These are phyloP conservation scores for Mesembrinibis cayennensis DNA, from an alignment of 2,113 vertebrate species.

Conservation along the genomic window DNA sequence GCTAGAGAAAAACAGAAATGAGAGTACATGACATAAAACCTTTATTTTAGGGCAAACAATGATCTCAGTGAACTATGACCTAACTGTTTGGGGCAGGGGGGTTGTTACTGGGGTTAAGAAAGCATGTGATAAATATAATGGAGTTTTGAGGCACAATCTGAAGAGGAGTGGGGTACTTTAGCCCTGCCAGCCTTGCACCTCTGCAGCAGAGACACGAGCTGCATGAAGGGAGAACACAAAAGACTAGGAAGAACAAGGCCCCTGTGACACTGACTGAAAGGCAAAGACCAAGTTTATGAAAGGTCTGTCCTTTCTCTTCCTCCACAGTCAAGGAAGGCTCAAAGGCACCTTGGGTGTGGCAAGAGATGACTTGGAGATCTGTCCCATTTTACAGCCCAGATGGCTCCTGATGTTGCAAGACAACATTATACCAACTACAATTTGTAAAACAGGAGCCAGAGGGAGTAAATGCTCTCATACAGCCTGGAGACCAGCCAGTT, in stretches of 20 bases:
- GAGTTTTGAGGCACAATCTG: background rate
- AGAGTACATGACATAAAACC: background rate
- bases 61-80: background rate
- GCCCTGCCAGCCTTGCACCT: background rate
- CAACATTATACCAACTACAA: background rate
- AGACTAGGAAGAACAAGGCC: background rate
- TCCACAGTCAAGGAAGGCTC: background rate
- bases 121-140: background rate
- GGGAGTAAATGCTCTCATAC: background rate
- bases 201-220: background rate
- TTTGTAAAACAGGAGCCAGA: background rate
- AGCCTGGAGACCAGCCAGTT: background rate
- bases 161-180: background rate
- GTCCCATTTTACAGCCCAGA: background rate
- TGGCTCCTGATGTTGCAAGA: background rate
- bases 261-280: background rate
- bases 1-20: background rate
- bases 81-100: background rate
- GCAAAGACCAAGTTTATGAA: background rate
- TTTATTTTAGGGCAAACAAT: background rate
- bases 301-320: background rate
- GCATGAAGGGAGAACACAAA: background rate
- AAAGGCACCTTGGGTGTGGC: background rate
- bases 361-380: background rate
- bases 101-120: accelerated